These are phyloP conservation scores for Desmodus rotundus DNA, from an alignment of 2,113 vertebrate species.

Conservation along the genomic window DNA sequence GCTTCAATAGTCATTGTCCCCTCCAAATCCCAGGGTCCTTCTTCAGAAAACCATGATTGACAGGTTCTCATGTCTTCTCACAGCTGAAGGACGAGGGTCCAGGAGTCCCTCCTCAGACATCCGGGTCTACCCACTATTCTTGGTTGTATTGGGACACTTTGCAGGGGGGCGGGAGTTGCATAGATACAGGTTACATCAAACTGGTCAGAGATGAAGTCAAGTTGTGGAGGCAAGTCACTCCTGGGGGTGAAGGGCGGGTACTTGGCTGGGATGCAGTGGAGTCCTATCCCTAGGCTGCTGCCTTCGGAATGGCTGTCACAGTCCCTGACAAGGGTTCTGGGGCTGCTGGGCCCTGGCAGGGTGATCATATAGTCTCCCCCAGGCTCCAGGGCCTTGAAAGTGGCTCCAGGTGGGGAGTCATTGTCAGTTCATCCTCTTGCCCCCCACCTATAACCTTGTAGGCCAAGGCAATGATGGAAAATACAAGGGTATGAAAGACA, in stretches of 20 bases:
- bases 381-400: not conserved
- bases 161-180: not conserved
- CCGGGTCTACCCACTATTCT: too few species aligned
- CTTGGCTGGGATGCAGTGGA: not conserved
- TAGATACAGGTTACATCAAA: not conserved
- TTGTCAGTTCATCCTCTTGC: not conserved
- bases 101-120: not conserved
- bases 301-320: not conserved
- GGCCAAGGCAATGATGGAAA: not conserved
- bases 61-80: not conserved
- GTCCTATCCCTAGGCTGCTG: not conserved
- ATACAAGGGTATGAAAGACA: not conserved
- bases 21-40: not conserved
- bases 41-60: not conserved
- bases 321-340: not conserved
- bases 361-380: not conserved
- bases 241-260: not conserved
- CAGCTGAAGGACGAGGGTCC: not conserved
- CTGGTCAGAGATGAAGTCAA: not conserved
- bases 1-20: not conserved
- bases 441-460: not conserved
- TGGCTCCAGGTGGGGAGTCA: rapidly evolving
- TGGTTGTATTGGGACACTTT: not conserved
- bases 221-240: not conserved
- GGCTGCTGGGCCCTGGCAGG: not conserved